Evolutionary conservation across 2,113 vertebrate genomes (phyloP).

Genomic region (Sclerurus mexicanus): DNA sequence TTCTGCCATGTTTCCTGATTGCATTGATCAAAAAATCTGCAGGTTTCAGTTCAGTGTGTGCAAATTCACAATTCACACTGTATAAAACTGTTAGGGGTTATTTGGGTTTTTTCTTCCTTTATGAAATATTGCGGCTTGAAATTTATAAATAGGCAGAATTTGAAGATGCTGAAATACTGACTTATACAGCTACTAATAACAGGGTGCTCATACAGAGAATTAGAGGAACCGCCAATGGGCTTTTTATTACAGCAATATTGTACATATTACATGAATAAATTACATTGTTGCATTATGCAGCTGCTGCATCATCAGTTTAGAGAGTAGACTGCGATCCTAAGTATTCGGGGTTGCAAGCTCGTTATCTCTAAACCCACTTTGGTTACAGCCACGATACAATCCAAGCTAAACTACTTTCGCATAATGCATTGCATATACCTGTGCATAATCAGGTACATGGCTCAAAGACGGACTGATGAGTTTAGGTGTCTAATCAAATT

Average conservation of each 20-base stretch:
- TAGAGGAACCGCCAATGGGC: slow-evolving; percentile 55
- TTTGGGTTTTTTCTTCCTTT: not conserved
- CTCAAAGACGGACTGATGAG: slow-evolving; percentile 34
- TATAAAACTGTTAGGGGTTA: not conserved
- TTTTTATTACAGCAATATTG: slow-evolving; percentile 56
- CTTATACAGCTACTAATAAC: slow-evolving; percentile 51
- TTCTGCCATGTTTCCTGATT: not conserved
- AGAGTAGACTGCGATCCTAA: slow-evolving; percentile 24
- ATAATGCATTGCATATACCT: slow-evolving; percentile 19
- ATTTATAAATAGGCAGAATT: slow-evolving; percentile 25
- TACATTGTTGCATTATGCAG: slow-evolving; percentile 55
- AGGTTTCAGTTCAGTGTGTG: not conserved
- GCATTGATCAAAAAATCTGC: not conserved
- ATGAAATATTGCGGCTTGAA: slow-evolving; percentile 10
- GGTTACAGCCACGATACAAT: slow-evolving; percentile 46
- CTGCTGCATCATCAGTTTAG: slow-evolving; percentile 62
- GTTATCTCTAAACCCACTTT: slow-evolving; percentile 69
- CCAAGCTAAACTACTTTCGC: slow-evolving; percentile 38
- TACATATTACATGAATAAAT: slow-evolving; percentile 65
- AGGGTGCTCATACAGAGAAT: slow-evolving; percentile 42
- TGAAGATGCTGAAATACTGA: slow-evolving; percentile 48
- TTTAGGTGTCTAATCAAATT: slow-evolving; percentile 60
- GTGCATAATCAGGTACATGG: slow-evolving; percentile 34
- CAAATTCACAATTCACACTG: not conserved
- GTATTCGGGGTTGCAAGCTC: slow-evolving; percentile 54